Conservation (phyloP, 2,113 vertebrate genomes). For the Sprattus sprattus region DNA sequence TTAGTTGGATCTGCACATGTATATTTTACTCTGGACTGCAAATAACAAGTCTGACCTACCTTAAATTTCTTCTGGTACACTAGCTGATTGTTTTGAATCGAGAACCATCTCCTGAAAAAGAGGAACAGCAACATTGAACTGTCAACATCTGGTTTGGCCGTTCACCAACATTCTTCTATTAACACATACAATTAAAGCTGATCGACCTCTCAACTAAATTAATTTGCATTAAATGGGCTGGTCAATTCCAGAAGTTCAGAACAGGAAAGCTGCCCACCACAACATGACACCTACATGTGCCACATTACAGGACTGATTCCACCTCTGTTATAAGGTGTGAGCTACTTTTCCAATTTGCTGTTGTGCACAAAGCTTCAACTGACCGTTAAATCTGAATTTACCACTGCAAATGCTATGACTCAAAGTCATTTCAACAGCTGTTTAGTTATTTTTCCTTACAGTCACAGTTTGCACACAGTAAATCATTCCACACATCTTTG, state of each 20-base stretch:
- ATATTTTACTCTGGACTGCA: slow-evolving; percentile 41
- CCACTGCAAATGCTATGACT: background rate
- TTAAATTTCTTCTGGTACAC: slow-evolving; percentile 99
- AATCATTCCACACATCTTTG: background rate
- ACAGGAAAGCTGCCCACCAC: too few species aligned
- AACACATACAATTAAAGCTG: background rate
- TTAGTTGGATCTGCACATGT: slow-evolving; percentile 36
- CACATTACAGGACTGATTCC: background rate
- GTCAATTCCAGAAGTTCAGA: too few species aligned
- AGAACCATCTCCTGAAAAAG: slow-evolving; percentile 94
- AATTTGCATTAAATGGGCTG: too few species aligned
- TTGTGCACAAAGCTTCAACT: background rate
- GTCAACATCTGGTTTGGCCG: too few species aligned
- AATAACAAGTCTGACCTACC: slow-evolving; percentile 72
- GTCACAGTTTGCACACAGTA: background rate
- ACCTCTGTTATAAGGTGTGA: background rate
- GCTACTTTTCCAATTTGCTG: background rate
- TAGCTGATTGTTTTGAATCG: slow-evolving; percentile 98
- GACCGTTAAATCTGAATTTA: background rate
- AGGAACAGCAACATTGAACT: slow-evolving; percentile 31
- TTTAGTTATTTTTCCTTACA: background rate
- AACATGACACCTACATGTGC: too few species aligned
- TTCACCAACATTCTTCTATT: background rate
- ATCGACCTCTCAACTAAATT: too few species aligned
- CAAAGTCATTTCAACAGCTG: background rate